Evolutionary conservation across 2,113 vertebrate genomes (phyloP).

Genomic region (Panurus biarmicus): DNA sequence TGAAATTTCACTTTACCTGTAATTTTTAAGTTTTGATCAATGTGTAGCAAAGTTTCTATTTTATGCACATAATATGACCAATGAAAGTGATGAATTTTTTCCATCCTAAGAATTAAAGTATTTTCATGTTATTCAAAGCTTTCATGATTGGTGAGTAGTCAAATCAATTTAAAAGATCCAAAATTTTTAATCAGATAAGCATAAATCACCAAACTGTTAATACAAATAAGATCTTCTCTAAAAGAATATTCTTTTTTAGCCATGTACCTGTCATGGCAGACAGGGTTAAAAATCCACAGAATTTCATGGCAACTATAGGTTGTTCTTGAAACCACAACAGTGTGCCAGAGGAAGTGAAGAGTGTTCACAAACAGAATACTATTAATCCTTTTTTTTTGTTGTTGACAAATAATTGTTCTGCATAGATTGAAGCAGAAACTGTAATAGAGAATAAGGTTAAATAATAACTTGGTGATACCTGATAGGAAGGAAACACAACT

Average conservation of each 20-base stretch:
- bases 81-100: not conserved
- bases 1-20: not conserved
- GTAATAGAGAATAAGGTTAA: not conserved
- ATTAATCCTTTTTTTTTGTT: not conserved
- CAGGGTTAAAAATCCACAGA: not conserved
- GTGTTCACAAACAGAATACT: not conserved
- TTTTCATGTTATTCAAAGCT: not conserved
- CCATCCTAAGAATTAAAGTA: not conserved
- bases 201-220: not conserved
- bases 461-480: not conserved
- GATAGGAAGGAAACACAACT: not conserved
- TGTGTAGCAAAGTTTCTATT: not conserved
- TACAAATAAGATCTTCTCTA: not conserved
- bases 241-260: not conserved
- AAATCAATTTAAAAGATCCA: not conserved
- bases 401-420: not conserved
- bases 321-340: not conserved
- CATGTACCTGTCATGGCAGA: not conserved
- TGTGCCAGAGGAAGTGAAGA: not conserved
- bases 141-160: not conserved
- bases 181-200: not conserved
- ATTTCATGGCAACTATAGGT: not conserved
- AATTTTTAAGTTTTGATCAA: not conserved
- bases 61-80: not conserved
- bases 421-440: not conserved